phyloP scores from a whole-genome alignment of 2,797 vertebrate genomes.

The Smutsia temminckii region DNA sequence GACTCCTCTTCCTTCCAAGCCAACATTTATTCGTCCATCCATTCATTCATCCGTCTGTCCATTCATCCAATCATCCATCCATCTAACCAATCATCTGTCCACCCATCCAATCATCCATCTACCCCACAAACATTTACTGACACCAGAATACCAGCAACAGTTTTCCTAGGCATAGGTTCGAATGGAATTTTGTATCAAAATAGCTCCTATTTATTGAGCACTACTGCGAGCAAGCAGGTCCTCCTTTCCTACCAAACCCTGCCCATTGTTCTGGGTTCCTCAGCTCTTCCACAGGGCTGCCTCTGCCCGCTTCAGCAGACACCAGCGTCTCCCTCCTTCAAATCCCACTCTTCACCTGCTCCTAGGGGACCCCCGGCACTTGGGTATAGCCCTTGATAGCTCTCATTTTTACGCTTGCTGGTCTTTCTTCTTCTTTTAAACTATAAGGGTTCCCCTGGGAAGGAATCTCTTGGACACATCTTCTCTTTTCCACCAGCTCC shows the following conservation, averaged over 20 bases:
- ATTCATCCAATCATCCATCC: background rate
- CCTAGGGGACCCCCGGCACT: background rate
- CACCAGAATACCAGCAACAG: background rate
- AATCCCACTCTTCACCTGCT: background rate
- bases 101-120: background rate
- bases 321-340: background rate
- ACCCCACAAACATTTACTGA: background rate
- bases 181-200: background rate
- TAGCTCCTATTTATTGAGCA: background rate
- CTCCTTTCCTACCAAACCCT: background rate
- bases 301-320: too few species aligned
- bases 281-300: too few species aligned
- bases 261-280: background rate
- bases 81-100: too few species aligned
- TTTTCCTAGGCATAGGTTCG: background rate
- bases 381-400: too few species aligned
- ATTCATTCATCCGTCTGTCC: background rate
- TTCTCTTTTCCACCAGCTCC: background rate
- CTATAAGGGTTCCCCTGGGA: background rate
- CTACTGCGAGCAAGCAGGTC: background rate
- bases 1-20: background rate
- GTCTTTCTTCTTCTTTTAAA: background rate
- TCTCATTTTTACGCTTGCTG: background rate
- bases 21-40: background rate
- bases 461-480: background rate